Base-by-base conservation (phyloP, 2,888 invertebrate species). In the Meliscaeva auricollis region DNA sequence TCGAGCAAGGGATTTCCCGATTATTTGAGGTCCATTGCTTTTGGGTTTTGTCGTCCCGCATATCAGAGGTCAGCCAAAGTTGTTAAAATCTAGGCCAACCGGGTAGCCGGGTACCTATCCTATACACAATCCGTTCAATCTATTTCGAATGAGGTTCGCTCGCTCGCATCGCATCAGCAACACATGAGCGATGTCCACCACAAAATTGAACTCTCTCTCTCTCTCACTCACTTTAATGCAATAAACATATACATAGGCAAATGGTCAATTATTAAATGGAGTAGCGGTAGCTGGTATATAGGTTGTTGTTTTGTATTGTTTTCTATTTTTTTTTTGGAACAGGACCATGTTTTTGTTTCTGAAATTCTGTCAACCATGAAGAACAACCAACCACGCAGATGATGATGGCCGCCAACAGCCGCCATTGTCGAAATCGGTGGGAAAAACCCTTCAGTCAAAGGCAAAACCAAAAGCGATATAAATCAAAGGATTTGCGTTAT, bases 401-500 rank as follows among this genome's bases (percentile, higher is more conserved):
- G 62, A 69, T 56, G 48, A 52, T 48, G 66, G 66, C 35, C 48
- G 20, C 35, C 64, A 48, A 62, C 41, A 38, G 41, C 41, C 26
- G 41, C 48, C n/a, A 35, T 38, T 11, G 5, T 38, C 1, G 38
- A 9, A 9, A 38, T 38, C 1, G 20, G 32, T 50, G 30, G 44
- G 30, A 64, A 64, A 64, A 64, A 79, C 11, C 74, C 80, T 84
- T 79, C 84, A 84, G 75, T 84, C 84, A 80, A 84, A 84, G 52
- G 80, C 80, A 50, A 70, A 84, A 74, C 79, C 62, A 66, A 76
- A 74, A 85, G 62, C 72, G 76, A 74, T 74, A 87, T 87, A 87
- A 87, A 87, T 87, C 82, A 87, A 82, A 87, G 87, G 87, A 87
- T 87, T 82, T 87, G 81, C 74, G 82, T 87, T 82, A 82, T 82